Percentiles rank a stretch among this genome's conserved stretches.
These are phyloP conservation scores for Gymnothorax reevesii DNA, from an alignment of 2,797 vertebrate species.

Conservation along the genomic window DNA sequence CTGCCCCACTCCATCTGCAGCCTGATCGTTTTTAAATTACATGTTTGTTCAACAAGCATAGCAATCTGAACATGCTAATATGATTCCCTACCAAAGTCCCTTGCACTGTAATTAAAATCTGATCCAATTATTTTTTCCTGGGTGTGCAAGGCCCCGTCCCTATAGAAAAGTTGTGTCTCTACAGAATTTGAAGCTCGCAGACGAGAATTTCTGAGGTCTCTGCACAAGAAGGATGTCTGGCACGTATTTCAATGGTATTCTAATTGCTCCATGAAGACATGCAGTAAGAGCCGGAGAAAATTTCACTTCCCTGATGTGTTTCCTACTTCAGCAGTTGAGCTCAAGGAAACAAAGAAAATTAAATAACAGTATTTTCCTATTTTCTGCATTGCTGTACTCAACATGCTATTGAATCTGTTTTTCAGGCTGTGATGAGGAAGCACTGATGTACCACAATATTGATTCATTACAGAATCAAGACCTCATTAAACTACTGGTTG, in stretches of 20 bases:
- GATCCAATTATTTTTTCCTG: constrained; percentile 53
- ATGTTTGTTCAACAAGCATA: constrained; percentile 54
- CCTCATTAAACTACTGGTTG: background rate
- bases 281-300: background rate
- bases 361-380: background rate
- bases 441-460: background rate
- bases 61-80: constrained; percentile 55
- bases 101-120: constrained; percentile 56
- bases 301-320: background rate
- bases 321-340: background rate
- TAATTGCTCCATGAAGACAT: background rate
- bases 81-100: constrained; percentile 48
- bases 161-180: constrained; percentile 23
- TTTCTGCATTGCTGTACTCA: background rate
- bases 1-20: constrained; percentile 37
- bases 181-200: constrained; percentile 34
- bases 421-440: background rate
- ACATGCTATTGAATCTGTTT: background rate
- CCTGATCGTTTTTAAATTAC: constrained; percentile 49
- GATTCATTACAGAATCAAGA: background rate
- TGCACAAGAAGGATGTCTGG: background rate
- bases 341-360: background rate
- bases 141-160: constrained; percentile 43
- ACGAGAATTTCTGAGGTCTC: background rate
- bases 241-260: background rate